These are phyloP conservation scores for Tursiops truncatus DNA, from an alignment of 2,113 vertebrate species.

Conservation along the genomic window DNA sequence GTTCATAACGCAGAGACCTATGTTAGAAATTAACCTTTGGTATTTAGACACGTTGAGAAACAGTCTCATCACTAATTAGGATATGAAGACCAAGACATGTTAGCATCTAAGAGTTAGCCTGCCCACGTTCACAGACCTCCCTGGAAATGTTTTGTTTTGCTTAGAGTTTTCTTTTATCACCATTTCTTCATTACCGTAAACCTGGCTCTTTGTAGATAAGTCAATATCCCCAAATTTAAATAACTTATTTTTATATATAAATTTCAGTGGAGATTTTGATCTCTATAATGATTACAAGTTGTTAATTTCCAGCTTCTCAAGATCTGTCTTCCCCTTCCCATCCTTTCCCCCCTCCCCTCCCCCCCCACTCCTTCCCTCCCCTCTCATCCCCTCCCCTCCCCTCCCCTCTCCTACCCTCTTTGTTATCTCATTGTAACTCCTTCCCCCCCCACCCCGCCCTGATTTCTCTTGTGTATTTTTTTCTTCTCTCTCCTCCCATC, in stretches of 20 bases:
- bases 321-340: fast-evolving
- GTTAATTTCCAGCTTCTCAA: fast-evolving
- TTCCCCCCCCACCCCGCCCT: background rate
- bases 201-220: background rate
- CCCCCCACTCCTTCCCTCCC: too few relatives aligned
- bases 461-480: background rate
- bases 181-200: background rate
- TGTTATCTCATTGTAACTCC: background rate
- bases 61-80: background rate
- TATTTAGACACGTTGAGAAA: fast-evolving
- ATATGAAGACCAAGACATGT: fast-evolving
- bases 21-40: background rate
- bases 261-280: background rate
- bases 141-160: too few relatives aligned
- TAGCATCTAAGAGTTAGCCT: background rate
- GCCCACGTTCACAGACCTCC: fast-evolving
- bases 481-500: background rate
- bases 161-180: background rate
- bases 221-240: background rate
- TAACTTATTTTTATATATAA: background rate
- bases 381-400: too few relatives aligned
- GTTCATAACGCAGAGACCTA: fast-evolving
- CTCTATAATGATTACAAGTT: fast-evolving
- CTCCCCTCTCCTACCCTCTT: background rate
- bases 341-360: too few relatives aligned